These are phyloP conservation scores for Molossus alvarezi DNA, from an alignment of 2,797 vertebrate species.

Conservation along the genomic window DNA sequence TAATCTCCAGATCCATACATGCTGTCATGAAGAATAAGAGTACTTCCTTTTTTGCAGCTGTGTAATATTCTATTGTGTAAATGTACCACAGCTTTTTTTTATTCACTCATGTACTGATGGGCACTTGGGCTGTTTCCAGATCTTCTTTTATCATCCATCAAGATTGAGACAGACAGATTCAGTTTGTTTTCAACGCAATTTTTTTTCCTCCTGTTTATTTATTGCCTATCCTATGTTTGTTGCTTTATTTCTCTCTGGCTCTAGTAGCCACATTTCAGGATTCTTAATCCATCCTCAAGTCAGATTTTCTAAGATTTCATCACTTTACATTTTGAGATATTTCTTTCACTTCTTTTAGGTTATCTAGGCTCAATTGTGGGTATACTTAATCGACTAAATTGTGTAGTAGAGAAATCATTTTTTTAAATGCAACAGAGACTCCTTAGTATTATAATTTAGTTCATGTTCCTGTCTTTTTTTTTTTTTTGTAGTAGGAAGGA, in stretches of 20 bases:
- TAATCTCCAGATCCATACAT: not conserved
- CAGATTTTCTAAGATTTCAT: constrained; percentile 20
- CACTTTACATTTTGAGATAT: not conserved
- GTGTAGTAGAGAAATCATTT: not conserved
- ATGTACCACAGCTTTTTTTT: not conserved
- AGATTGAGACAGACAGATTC: not conserved
- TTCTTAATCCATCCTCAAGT: not conserved
- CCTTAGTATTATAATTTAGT: not conserved
- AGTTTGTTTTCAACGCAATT: not conserved
- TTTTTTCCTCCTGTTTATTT: not conserved
- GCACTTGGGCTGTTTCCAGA: not conserved
- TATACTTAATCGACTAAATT: constrained; percentile 27
- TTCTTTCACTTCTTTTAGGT: not conserved
- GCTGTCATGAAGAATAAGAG: not conserved
- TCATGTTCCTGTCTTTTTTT: not conserved
- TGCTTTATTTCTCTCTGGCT: not conserved
- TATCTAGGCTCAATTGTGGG: not conserved
- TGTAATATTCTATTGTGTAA: not conserved
- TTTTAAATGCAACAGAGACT: not conserved
- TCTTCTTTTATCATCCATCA: not conserved
- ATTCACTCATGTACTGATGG: not conserved
- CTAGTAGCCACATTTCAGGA: not conserved
- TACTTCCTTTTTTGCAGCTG: not conserved
- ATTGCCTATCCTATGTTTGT: not conserved
- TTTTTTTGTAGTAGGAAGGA: not conserved